Conservation (phyloP, 2,888 invertebrate species). For the Drosophila paranaensis region DNA sequence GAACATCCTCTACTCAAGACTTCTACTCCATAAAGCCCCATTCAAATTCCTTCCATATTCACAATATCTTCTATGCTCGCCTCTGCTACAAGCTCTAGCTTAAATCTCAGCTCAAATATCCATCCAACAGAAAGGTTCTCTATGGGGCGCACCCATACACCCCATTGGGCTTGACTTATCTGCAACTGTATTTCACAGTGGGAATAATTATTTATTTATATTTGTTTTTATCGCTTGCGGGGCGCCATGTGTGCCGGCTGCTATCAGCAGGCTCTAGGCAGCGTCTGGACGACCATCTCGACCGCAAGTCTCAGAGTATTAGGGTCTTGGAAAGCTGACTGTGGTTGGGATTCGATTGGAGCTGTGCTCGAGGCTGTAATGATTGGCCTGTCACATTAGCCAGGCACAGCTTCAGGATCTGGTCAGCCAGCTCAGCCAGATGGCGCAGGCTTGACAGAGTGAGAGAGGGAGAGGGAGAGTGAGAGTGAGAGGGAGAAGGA, state of each 20-base stretch:
- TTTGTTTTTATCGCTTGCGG: constrained; percentile 22
- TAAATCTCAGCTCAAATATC: no score
- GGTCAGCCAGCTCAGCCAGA: constrained; percentile 1
- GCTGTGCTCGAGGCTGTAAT: constrained; percentile 2
- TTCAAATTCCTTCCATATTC: no score
- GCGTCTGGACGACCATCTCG: constrained; percentile 6
- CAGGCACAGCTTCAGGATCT: constrained; percentile 32
- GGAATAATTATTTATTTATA: constrained; percentile 1
- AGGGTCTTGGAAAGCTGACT: constrained; percentile 10
- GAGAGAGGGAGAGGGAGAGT: no score
- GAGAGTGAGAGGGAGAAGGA: not conserved
- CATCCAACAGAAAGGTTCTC: no score
- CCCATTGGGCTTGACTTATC: constrained; percentile 9
- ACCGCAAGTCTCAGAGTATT: constrained; percentile 51
- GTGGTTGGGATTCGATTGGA: constrained; percentile 31
- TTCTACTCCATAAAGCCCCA: no score
- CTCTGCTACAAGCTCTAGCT: no score
- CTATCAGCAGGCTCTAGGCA: constrained; percentile 35
- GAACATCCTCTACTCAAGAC: no score
- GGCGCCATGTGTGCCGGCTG: constrained; percentile 45
- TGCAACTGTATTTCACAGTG: not conserved
- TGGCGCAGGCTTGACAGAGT: not conserved
- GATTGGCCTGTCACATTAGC: constrained; percentile 39
- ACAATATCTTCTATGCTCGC: no score
- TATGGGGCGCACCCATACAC: not conserved